Conservation (phyloP, 1,140 invertebrate genomes). For the Drosophila lini region DNA sequence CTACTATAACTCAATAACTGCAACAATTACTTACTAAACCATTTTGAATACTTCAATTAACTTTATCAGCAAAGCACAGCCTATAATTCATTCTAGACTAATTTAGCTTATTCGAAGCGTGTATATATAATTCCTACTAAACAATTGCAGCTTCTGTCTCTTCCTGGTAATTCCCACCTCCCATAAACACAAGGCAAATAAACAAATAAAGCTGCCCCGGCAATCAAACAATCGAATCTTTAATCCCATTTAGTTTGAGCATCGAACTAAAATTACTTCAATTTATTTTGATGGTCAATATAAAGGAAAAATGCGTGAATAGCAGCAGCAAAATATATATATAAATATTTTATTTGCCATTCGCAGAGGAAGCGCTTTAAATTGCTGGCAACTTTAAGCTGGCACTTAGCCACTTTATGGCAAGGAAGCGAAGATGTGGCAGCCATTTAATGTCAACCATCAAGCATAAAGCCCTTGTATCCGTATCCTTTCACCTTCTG, state of each 20-base stretch:
- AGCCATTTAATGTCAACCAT: slow-evolving; percentile 80
- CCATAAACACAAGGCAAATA: slow-evolving; percentile 39
- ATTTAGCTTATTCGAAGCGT: slow-evolving; percentile 4
- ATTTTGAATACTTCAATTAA: not conserved
- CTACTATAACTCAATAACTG: not conserved
- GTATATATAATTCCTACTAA: not conserved
- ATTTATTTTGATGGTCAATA: slow-evolving; percentile 71
- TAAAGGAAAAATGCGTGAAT: slow-evolving; percentile 57
- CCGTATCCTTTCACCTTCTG: slow-evolving; percentile 30
- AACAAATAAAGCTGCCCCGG: slow-evolving; percentile 48
- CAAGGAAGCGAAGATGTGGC: slow-evolving; percentile 47
- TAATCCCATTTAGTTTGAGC: slow-evolving; percentile 67
- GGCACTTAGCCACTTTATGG: slow-evolving; percentile 74
- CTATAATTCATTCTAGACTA: not conserved
- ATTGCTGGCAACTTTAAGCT: slow-evolving; percentile 63
- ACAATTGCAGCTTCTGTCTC: not conserved
- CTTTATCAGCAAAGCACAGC: slow-evolving; percentile 9
- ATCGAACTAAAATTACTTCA: slow-evolving; percentile 64
- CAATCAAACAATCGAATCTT: slow-evolving; percentile 53
- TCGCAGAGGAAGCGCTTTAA: slow-evolving; percentile 48
- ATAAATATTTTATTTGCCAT: slow-evolving; percentile 54
- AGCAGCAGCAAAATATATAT: slow-evolving; percentile 44
- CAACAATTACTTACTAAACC: not conserved
- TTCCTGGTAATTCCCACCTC: not conserved
- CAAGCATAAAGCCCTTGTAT: slow-evolving; percentile 64